A percentile compares a stretch with the other conserved stretches of the same genome.
Evolutionary conservation across 2,113 vertebrate species (phyloP).

Genomic region (Entelurus aequoreus): DNA sequence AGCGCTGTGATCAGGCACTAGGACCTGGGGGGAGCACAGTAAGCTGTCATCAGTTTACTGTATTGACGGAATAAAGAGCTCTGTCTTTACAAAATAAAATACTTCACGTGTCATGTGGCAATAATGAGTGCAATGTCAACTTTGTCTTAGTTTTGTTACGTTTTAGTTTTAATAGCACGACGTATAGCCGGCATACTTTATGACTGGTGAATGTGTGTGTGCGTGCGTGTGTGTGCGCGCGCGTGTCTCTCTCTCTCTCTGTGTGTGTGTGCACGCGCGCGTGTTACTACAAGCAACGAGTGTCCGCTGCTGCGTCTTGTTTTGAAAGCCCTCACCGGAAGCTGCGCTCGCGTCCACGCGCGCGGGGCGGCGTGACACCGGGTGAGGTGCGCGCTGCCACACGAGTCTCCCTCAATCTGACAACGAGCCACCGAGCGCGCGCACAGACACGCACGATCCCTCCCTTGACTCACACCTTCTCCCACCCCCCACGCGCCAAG

Average conservation of each 20-base stretch:
- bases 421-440: constrained; percentile 40
- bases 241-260: no score
- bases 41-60: background rate
- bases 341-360: rapidly evolving
- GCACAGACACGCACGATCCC: constrained; percentile 12
- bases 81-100: background rate
- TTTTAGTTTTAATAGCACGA: background rate
- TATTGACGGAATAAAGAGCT: background rate
- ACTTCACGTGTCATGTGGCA: background rate
- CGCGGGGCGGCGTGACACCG: constrained; percentile 19
- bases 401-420: constrained; percentile 47
- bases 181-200: no score
- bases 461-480: background rate
- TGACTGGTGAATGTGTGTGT: no score
- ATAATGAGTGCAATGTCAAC: background rate
- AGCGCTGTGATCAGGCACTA: background rate
- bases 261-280: no score
- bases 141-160: background rate
- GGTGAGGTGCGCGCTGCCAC: constrained; percentile 39
- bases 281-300: no score
- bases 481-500: background rate
- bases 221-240: no score
- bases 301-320: constrained; percentile 14
- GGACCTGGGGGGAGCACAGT: background rate
- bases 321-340: constrained; percentile 39